Evolutionary conservation across 2,888 invertebrate species (phyloP).

Genomic region (Hipparchia sbordonii): DNA sequence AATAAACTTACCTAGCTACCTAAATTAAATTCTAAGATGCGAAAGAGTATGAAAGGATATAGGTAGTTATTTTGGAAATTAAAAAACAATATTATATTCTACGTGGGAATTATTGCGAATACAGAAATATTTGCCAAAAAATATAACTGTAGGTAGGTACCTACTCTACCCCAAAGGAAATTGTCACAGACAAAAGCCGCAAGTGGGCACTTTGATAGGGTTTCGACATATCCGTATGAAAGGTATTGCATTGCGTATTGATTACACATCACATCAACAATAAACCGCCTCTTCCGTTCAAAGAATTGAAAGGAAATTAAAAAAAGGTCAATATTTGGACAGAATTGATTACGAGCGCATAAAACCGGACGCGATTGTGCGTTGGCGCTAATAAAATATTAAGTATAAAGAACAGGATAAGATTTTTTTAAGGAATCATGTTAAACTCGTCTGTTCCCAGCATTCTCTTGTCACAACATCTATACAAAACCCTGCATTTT

Average conservation of each 20-base stretch:
- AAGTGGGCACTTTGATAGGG: slow-evolving; percentile 28
- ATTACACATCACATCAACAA: slow-evolving; percentile 61
- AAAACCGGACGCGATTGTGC: slow-evolving; percentile 71
- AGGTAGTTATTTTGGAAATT: too few species aligned
- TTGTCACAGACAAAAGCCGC: background rate
- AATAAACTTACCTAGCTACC: too few species aligned
- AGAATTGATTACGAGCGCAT: slow-evolving; percentile 70
- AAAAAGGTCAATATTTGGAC: slow-evolving; percentile 81
- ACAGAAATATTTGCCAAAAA: too few species aligned
- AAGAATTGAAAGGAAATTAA: slow-evolving; percentile 67
- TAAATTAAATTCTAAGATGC: too few species aligned
- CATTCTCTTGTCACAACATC: slow-evolving; percentile 68
- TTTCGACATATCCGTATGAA: slow-evolving; percentile 43
- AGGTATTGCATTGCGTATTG: slow-evolving; percentile 61
- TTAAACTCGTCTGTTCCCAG: slow-evolving; percentile 69
- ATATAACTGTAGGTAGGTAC: too few species aligned
- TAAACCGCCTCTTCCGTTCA: slow-evolving; percentile 66
- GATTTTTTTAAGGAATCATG: slow-evolving; percentile 73
- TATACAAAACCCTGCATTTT: slow-evolving; percentile 47
- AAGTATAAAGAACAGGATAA: slow-evolving; percentile 72
- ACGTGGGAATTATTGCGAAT: too few species aligned
- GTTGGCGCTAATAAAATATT: slow-evolving; percentile 62
- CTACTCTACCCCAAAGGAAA: background rate
- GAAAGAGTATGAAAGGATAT: too few species aligned
- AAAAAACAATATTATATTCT: too few species aligned